A percentile compares a stretch with the other conserved stretches of the same genome.
These are phyloP conservation scores for Tursiops truncatus DNA, from an alignment of 2,113 vertebrate species.

Conservation along the genomic window DNA sequence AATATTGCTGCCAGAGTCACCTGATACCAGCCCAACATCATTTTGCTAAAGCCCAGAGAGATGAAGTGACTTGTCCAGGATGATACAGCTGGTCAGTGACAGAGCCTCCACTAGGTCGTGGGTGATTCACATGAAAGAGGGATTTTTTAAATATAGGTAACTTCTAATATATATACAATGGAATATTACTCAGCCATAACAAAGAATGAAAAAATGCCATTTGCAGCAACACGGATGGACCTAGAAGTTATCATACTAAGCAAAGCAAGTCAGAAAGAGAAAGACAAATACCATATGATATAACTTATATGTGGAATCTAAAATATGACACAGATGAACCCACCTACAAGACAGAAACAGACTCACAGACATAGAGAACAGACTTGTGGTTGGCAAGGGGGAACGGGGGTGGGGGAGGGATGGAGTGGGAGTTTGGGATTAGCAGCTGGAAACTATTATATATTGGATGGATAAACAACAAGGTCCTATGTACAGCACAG, in stretches of 20 bases:
- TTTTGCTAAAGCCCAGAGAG: not conserved
- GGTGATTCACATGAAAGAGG: not conserved
- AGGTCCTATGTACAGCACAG: too few relatives aligned
- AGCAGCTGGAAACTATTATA: not conserved
- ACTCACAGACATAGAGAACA: too few relatives aligned
- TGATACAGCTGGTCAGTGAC: not conserved
- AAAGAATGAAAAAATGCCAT: not conserved
- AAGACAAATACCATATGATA: not conserved
- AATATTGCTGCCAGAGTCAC: not conserved
- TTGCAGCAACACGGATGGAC: not conserved
- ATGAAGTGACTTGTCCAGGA: not conserved
- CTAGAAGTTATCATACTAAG: not conserved
- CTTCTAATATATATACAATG: not conserved
- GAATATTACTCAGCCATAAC: not conserved
- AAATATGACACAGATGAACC: not conserved
- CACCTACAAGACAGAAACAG: too few relatives aligned
- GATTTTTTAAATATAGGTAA: not conserved
- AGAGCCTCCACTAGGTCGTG: not conserved
- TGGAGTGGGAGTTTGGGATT: not conserved
- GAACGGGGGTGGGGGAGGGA: not conserved
- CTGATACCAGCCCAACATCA: not conserved
- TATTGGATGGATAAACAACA: not conserved
- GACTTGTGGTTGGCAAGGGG: too few relatives aligned
- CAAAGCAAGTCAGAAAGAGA: not conserved
- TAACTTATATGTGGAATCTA: not conserved